Percentiles rank a stretch among this genome's conserved stretches.
Conservation (phyloP, 2,113 vertebrate species). For the Ranitomeya variabilis region DNA sequence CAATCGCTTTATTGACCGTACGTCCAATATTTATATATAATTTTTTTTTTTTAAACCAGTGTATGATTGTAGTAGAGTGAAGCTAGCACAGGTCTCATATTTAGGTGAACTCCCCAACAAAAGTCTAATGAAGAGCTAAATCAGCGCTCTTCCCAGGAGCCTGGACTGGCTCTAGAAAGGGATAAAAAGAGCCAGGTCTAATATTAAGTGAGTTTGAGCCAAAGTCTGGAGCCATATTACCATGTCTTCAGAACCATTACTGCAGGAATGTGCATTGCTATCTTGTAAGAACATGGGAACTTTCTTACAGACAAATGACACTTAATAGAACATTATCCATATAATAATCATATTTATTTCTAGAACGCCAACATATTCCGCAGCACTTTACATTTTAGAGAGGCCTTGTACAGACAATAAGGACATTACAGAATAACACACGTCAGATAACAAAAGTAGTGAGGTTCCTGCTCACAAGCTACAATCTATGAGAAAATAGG, state of each 20-base stretch:
- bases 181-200: conserved; percentile 45
- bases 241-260: conserved; percentile 35
- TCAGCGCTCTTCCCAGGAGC: conserved; percentile 28
- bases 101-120: conserved; percentile 31
- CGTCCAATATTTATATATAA: neutral
- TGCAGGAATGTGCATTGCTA: conserved; percentile 30
- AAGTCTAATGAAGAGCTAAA: conserved; percentile 44
- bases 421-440: too few relatives aligned
- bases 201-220: conserved; percentile 45
- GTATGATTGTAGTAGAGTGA: neutral
- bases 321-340: neutral
- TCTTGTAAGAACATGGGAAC: conserved; percentile 15
- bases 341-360: neutral
- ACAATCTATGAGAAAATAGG: too few relatives aligned
- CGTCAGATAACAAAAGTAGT: too few relatives aligned
- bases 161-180: neutral
- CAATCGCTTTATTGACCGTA: neutral
- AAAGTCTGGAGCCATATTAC: conserved; percentile 48
- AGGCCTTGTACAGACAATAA: too few relatives aligned
- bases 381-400: too few relatives aligned
- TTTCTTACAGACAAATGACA: conserved; percentile 15
- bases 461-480: too few relatives aligned
- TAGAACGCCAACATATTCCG: too few relatives aligned
- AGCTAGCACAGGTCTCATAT: conserved; percentile 20
- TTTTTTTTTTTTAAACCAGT: neutral